Evolutionary conservation across 2,797 vertebrate genomes (phyloP).

Genomic region (Bryconaethiops microstoma): DNA sequence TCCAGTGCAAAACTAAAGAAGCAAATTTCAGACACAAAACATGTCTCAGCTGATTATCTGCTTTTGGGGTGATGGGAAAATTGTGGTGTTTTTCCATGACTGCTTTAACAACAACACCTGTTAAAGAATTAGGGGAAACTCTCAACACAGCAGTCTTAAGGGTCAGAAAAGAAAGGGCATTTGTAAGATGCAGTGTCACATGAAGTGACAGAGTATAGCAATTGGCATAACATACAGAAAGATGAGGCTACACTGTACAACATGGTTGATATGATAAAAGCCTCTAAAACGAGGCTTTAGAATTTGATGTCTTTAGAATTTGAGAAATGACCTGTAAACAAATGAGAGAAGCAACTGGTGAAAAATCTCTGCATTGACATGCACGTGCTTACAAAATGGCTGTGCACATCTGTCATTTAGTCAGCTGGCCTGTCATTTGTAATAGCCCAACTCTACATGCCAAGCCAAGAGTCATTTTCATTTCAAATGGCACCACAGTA

Average conservation of each 20-base stretch:
- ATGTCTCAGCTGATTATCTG: too few relatives aligned
- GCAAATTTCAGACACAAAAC: too few relatives aligned
- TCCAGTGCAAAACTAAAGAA: neutral
- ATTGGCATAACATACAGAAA: slow-evolving; percentile 1
- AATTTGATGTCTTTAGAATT: slow-evolving; percentile 60
- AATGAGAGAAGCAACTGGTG: slow-evolving; percentile 45
- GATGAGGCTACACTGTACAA: slow-evolving; percentile 6
- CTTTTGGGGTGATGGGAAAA: neutral
- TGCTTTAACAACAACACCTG: neutral
- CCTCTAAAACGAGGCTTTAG: slow-evolving; percentile 58
- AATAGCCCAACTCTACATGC: slow-evolving; percentile 52
- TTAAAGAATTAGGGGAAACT: neutral
- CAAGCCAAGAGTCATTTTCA: slow-evolving; percentile 63
- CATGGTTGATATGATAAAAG: slow-evolving; percentile 60
- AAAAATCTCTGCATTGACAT: slow-evolving; percentile 52
- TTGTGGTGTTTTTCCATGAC: neutral
- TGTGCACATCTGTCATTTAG: slow-evolving; percentile 61
- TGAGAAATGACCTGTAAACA: slow-evolving; percentile 66
- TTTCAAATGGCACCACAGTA: slow-evolving; percentile 63
- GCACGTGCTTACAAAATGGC: slow-evolving; percentile 47
- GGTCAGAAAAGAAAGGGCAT: neutral
- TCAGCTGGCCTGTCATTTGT: slow-evolving; percentile 59
- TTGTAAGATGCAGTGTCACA: neutral
- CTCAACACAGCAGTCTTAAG: neutral
- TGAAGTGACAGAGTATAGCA: slow-evolving; percentile 6